Conservation (phyloP, 2,888 invertebrate species). For the Gibbula magus region DNA sequence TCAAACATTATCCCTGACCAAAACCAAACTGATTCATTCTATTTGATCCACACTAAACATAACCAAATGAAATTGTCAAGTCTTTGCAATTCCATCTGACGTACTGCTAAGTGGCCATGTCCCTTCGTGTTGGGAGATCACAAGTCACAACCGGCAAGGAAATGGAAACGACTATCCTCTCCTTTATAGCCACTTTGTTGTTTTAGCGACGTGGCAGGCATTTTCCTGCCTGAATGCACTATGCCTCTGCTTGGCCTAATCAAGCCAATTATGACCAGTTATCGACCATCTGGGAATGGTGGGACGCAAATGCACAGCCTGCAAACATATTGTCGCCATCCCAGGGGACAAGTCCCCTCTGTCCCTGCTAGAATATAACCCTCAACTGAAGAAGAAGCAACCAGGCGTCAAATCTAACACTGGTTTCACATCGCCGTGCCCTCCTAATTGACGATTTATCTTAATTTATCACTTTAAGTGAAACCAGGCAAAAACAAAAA, state of each 20-base stretch:
- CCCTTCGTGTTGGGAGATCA: no score
- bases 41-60: no score
- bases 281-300: not conserved
- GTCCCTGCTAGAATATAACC: no score
- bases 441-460: slow-evolving; percentile 1
- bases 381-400: not conserved
- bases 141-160: not conserved
- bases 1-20: no score
- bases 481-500: not conserved
- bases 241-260: not conserved
- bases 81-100: no score
- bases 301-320: not conserved
- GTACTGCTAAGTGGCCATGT: no score
- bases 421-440: not conserved
- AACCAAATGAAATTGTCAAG: no score
- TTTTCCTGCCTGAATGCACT: not conserved
- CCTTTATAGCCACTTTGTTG: not conserved
- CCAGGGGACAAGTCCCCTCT: not conserved
- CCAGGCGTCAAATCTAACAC: not conserved
- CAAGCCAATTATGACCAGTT: not conserved
- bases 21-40: no score
- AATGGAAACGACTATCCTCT: not conserved
- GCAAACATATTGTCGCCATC: slow-evolving; percentile 2
- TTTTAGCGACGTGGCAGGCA: not conserved
- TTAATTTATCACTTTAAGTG: slow-evolving; percentile 3